Evolutionary conservation across 2,888 invertebrate genomes (phyloP).

Genomic region (Scaptomyza caliginosa): DNA sequence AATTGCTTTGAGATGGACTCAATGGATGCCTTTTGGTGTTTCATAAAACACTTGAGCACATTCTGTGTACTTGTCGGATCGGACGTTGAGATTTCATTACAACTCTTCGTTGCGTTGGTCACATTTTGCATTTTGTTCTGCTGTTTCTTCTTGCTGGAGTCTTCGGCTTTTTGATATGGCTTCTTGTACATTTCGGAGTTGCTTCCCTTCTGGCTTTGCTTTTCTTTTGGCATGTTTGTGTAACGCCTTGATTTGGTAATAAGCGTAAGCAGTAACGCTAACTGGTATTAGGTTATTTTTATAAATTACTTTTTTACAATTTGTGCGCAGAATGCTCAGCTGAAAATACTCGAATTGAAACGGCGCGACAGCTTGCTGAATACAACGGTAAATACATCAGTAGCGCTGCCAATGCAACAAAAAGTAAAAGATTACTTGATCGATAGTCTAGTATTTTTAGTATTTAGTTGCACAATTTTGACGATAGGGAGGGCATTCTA

Average conservation of each 20-base stretch:
- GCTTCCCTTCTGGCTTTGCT: background rate
- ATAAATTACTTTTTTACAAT: background rate
- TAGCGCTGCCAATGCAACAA: background rate
- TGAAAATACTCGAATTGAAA: background rate
- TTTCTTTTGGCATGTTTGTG: conserved; percentile 9
- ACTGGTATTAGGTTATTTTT: background rate
- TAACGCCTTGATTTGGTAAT: background rate
- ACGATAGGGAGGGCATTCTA: background rate
- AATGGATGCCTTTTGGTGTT: background rate
- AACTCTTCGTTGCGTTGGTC: no score
- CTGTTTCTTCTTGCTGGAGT: background rate
- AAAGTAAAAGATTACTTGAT: background rate
- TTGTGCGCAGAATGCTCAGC: background rate
- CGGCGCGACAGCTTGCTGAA: background rate
- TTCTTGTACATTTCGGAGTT: background rate
- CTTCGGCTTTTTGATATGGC: background rate
- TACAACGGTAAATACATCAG: background rate
- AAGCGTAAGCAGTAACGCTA: background rate
- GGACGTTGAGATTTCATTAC: background rate
- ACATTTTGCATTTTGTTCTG: background rate
- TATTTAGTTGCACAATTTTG: background rate
- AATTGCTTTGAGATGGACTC: background rate
- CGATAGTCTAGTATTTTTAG: background rate
- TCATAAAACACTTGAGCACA: conserved; percentile 1
- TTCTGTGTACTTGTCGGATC: conserved; percentile 11